phyloP scores from a whole-genome alignment of 2,888 invertebrate genomes.

The Subacronicta megacephala region DNA sequence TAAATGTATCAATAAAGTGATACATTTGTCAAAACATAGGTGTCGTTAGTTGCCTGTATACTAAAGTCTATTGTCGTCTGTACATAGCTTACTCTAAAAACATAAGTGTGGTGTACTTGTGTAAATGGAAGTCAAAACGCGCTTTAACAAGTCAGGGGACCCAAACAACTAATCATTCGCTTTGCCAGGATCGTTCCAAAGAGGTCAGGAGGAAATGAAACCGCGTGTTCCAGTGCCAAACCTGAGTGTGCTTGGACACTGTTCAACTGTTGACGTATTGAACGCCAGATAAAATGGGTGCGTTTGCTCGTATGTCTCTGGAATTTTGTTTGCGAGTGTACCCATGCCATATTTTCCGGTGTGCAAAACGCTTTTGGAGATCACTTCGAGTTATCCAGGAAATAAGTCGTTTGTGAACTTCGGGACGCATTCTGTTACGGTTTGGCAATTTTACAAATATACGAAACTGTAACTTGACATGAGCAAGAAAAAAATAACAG shows the following conservation, averaged over 20 bases:
- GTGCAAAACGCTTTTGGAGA: slow-evolving; percentile 21
- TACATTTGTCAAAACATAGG: too few species aligned
- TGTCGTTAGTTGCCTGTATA: too few species aligned
- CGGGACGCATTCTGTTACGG: background rate
- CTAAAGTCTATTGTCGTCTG: too few species aligned
- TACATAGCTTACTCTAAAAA: background rate
- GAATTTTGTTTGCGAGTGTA: slow-evolving; percentile 4
- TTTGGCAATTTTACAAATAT: background rate
- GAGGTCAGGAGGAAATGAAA: slow-evolving; percentile 63
- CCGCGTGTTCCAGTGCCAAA: slow-evolving; percentile 62
- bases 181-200: slow-evolving; percentile 41
- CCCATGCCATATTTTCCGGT: slow-evolving; percentile 7
- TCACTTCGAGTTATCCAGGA: slow-evolving; percentile 13
- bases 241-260: slow-evolving; percentile 62
- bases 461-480: too few species aligned
- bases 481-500: too few species aligned
- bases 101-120: slow-evolving; percentile 8
- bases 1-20: too few species aligned
- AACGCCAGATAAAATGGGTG: slow-evolving; percentile 36
- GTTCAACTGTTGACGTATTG: slow-evolving; percentile 63
- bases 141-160: slow-evolving; percentile 35
- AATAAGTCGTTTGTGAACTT: slow-evolving; percentile 28
- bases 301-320: slow-evolving; percentile 13
- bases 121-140: slow-evolving; percentile 36
- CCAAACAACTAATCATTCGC: slow-evolving; percentile 43